Conservation (phyloP, 2,113 vertebrate species). For the Prunella fulvescens region DNA sequence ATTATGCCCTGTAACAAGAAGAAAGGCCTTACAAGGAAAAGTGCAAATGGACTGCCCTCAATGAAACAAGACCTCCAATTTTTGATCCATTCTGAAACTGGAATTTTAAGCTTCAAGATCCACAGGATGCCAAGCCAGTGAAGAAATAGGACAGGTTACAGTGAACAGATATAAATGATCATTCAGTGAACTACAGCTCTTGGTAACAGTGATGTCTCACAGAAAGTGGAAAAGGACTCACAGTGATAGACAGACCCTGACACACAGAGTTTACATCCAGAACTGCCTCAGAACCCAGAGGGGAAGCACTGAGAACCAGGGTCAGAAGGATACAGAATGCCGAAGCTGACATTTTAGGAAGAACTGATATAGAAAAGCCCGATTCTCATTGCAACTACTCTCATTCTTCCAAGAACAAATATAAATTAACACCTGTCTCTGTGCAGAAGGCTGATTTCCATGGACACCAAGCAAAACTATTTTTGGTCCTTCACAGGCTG, state of each 20-base stretch:
- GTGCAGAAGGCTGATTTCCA: neutral
- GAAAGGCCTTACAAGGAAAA: neutral
- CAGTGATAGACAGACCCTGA: neutral
- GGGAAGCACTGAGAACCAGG: fast-evolving
- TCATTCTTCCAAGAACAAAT: neutral
- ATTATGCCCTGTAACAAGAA: neutral
- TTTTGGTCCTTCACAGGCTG: neutral
- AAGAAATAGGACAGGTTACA: neutral
- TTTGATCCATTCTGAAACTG: neutral
- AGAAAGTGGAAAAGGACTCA: neutral
- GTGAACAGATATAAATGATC: neutral
- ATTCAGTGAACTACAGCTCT: neutral
- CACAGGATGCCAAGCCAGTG: neutral
- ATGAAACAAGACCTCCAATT: neutral
- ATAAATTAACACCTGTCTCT: neutral
- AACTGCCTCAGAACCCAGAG: neutral
- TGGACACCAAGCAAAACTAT: neutral
- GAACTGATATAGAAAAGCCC: neutral
- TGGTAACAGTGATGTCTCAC: neutral
- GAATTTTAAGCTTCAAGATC: neutral
- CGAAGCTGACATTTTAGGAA: neutral
- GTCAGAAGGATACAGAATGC: neutral
- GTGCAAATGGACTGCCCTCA: neutral
- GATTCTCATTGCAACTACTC: neutral
- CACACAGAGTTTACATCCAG: neutral